Percentiles rank a stretch among this genome's conserved stretches.
Evolutionary conservation across 92 coral and sea anemone species (phyloP).

Genomic region (Phenganax marumi): DNA sequence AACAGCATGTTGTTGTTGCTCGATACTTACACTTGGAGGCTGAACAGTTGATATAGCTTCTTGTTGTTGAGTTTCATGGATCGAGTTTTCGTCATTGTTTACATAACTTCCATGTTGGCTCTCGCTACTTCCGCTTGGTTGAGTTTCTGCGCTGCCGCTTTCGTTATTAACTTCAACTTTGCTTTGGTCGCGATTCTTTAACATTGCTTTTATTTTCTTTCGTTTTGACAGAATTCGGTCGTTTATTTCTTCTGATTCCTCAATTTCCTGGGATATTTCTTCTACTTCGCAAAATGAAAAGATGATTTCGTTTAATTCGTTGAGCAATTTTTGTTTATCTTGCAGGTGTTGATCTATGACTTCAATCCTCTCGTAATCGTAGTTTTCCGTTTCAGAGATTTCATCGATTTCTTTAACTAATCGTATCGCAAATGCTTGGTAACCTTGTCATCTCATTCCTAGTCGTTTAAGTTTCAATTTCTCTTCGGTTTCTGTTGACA

Average conservation of each 20-base stretch:
- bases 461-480: too few relatives aligned
- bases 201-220: neutral
- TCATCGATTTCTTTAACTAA: too few relatives aligned
- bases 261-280: neutral
- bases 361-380: too few relatives aligned
- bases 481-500: too few relatives aligned
- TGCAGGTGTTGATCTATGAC: neutral
- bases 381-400: too few relatives aligned
- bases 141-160: neutral
- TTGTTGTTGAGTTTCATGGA: neutral
- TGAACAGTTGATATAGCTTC: neutral
- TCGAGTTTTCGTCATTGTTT: neutral
- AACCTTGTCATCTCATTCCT: too few relatives aligned
- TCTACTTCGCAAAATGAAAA: neutral
- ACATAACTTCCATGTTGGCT: neutral
- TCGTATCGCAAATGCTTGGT: too few relatives aligned
- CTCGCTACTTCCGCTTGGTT: neutral
- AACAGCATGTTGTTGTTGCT: neutral
- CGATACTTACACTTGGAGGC: neutral
- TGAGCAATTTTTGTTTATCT: neutral
- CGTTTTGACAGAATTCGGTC: neutral
- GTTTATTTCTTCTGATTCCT: slow-evolving; percentile 4
- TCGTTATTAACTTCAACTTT: neutral
- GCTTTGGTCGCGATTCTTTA: neutral
- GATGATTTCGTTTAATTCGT: too few relatives aligned